These are phyloP conservation scores for Struthidea cinerea DNA, from an alignment of 2,113 vertebrate genomes.

Conservation along the genomic window DNA sequence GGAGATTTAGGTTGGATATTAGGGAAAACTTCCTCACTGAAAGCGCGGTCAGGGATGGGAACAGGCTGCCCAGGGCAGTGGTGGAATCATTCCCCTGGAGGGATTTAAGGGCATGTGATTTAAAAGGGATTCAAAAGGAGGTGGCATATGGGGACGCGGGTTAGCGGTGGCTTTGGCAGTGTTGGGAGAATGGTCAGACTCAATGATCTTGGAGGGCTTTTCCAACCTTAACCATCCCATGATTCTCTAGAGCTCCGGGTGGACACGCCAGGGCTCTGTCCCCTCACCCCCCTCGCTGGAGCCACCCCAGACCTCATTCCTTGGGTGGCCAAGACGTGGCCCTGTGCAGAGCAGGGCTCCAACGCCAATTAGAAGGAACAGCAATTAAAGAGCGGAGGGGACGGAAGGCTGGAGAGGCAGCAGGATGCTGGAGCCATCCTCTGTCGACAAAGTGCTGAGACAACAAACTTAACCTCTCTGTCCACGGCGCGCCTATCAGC, in stretches of 20 bases:
- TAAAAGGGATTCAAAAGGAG: neutral
- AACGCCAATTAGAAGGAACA: neutral
- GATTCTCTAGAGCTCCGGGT: neutral
- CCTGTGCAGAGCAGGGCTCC: neutral
- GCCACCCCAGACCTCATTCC: neutral
- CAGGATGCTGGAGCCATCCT: slow-evolving; percentile 57
- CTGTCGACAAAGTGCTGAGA: slow-evolving; percentile 78
- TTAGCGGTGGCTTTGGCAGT: neutral
- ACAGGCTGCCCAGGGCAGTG: neutral
- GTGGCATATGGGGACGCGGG: neutral
- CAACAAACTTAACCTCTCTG: slow-evolving; percentile 84
- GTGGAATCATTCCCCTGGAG: neutral
- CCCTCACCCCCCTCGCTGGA: accelerated
- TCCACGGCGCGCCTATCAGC: slow-evolving; percentile 72
- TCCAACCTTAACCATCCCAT: accelerated
- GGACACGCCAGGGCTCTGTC: neutral
- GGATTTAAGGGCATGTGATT: neutral
- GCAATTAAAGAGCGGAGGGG: neutral
- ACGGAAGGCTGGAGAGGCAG: neutral
- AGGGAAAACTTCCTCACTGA: neutral
- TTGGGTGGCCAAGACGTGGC: too few species aligned
- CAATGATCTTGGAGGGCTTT: neutral
- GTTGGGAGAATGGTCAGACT: accelerated
- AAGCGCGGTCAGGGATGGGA: neutral
- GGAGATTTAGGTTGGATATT: neutral